Base-by-base conservation (phyloP, 2,113 vertebrate species). In the Ailuropoda melanoleuca region DNA sequence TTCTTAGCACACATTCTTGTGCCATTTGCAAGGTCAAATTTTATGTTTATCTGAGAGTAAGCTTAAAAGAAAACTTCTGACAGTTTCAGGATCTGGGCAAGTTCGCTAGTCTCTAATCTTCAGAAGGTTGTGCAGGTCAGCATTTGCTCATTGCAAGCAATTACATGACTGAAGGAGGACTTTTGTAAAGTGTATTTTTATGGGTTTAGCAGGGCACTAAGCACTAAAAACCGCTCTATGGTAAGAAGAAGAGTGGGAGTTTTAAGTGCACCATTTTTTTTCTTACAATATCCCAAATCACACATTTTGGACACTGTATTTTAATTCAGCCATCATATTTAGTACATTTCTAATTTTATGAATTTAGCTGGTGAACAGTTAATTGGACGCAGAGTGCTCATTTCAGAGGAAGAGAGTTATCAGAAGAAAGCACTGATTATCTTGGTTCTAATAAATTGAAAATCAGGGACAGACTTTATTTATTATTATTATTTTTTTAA, bases 21-120 rank as follows among this genome's bases (percentile, higher is more conserved):
- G 24, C 68, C 56, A 3, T 48, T 74, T 53, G 87, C 78, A 48
- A 90, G 66, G 95, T 87, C 78, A 92, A 24, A 3, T 97, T 6
- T 21, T 7, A 78, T 88, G 48, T 86, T 93, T 92, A 4, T 50
- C 74, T 89, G 72, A 86, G 62, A 88, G 39, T 82, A 58, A 78
- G 50, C n/a, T 58, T 68, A 24, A 53, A 46, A 78, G 13, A 84
- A n/a, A 46, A 43, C 62, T 74, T n/a, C 26, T 83, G 55, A 12
- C 24, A 23, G 24, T 4, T 55, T 6, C 7, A 58, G 77, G 89
- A 15, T 70, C 64, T 43, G 90, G 24, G 75, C 97, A 98, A 98
- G 98, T 98, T 98, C 93, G 46, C 60, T 4, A 9, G 77, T 86
- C 70, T 48, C 92, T 62, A 29, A 68, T 93, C 17, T 93, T 60